Evolutionary conservation across 2,113 vertebrate genomes (phyloP).

Genomic region (Gadus macrocephalus): DNA sequence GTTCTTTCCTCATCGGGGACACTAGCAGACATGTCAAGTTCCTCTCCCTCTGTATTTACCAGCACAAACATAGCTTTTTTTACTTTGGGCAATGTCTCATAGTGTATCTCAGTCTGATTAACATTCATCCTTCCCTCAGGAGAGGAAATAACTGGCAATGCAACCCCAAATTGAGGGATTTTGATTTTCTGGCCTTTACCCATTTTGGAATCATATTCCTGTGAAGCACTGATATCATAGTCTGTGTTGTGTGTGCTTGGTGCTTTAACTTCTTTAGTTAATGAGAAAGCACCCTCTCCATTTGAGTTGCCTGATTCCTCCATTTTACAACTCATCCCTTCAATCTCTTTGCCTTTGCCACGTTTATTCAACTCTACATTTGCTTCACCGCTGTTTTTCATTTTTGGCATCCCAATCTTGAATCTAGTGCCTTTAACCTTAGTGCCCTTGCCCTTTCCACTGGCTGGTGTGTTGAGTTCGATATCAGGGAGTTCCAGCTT

Average conservation of each 20-base stretch:
- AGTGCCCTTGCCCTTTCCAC: constrained; percentile 48
- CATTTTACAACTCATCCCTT: constrained; percentile 28
- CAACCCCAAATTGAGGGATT: constrained; percentile 75
- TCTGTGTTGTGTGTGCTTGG: constrained; percentile 67
- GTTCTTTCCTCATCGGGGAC: constrained; percentile 20
- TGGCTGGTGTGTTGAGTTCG: constrained; percentile 32
- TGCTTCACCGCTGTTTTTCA: constrained; percentile 42
- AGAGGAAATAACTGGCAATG: constrained; percentile 63
- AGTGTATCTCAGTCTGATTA: constrained; percentile 49
- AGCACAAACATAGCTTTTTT: constrained; percentile 74
- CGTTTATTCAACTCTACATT: constrained; percentile 43
- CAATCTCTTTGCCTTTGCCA: constrained; percentile 22
- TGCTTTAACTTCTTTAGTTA: constrained; percentile 38
- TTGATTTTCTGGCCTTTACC: constrained; percentile 66
- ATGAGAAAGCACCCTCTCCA: constrained; percentile 14
- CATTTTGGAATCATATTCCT: constrained; percentile 34
- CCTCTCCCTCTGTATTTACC: constrained; percentile 56
- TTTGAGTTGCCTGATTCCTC: constrained; percentile 55
- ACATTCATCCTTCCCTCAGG: constrained; percentile 42
- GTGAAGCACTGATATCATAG: constrained; percentile 59
- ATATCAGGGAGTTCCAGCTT: constrained; percentile 56
- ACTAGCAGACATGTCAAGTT: constrained; percentile 20
- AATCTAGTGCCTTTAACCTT: constrained; percentile 68
- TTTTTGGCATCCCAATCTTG: constrained; percentile 67
- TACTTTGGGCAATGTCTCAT: constrained; percentile 64